Evolutionary conservation across 2,113 vertebrate genomes (phyloP).

Genomic region (Syngnathus scovelli): DNA sequence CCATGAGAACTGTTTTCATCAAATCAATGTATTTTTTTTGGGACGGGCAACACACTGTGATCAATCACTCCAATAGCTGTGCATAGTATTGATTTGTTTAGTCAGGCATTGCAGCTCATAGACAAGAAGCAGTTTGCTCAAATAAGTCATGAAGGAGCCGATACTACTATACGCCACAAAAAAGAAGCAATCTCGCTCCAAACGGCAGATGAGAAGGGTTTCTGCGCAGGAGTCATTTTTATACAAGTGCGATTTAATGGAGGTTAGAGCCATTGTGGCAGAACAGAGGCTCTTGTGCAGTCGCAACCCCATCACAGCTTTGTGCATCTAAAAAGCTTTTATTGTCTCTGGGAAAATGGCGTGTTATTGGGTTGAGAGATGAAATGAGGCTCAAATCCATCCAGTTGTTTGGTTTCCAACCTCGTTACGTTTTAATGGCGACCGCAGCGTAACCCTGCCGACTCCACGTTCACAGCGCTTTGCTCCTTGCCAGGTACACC

Average conservation of each 20-base stretch:
- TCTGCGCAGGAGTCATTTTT: slow-evolving; percentile 6
- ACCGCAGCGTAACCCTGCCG: neutral
- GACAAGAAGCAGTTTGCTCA: slow-evolving; percentile 11
- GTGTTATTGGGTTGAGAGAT: slow-evolving; percentile 3
- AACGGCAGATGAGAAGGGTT: slow-evolving; percentile 1
- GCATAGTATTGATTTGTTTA: neutral
- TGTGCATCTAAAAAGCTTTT: slow-evolving; percentile 13
- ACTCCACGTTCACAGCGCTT: neutral
- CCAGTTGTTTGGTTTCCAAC: slow-evolving; percentile 12
- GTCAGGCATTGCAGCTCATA: slow-evolving; percentile 4
- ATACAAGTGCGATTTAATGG: slow-evolving; percentile 26
- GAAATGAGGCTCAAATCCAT: slow-evolving; percentile 14
- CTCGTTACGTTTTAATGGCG: slow-evolving; percentile 15
- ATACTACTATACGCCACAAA: neutral
- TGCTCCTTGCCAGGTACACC: slow-evolving; percentile 78
- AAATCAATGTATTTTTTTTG: neutral
- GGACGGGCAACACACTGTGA: neutral
- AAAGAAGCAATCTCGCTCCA: neutral
- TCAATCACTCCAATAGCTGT: neutral
- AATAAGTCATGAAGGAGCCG: slow-evolving; percentile 2
- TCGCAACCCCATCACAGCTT: slow-evolving; percentile 10
- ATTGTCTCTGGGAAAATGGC: slow-evolving; percentile 2
- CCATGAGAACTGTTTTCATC: slow-evolving; percentile 1
- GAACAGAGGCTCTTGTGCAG: slow-evolving; percentile 17
- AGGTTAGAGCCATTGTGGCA: slow-evolving; percentile 9